Evolutionary conservation across 2,113 vertebrate species (phyloP).

Genomic region (Canis aureus): DNA sequence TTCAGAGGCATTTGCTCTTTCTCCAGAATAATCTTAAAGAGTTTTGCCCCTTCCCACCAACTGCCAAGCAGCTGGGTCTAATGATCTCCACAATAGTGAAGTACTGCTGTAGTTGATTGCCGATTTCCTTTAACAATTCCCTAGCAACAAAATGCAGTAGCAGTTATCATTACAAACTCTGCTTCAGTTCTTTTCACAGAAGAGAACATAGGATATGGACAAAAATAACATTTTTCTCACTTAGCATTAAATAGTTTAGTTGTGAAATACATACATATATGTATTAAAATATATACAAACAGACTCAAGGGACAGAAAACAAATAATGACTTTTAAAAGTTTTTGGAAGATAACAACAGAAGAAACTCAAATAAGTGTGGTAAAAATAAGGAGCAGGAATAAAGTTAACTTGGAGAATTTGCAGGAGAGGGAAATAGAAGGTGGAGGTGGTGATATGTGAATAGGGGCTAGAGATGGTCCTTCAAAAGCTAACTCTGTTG

Average conservation of each 20-base stretch:
- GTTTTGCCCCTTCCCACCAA: not conserved
- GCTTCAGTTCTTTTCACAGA: not conserved
- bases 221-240: not conserved
- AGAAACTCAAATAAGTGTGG: not conserved
- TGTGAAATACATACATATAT: not conserved
- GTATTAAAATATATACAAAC: not conserved
- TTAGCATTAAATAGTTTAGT: constrained; percentile 22
- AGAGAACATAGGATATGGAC: not conserved
- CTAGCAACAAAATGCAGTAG: not conserved
- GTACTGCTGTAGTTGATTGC: not conserved
- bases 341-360: not conserved
- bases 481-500: not conserved
- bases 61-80: constrained; percentile 6
- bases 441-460: not conserved
- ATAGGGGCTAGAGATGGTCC: not conserved
- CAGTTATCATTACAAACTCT: not conserved
- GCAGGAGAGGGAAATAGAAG: not conserved
- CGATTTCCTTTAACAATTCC: not conserved
- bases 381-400: not conserved
- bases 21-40: not conserved
- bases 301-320: not conserved
- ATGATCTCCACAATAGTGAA: not conserved
- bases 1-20: not conserved
- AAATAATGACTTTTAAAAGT: not conserved
- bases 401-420: constrained; percentile 7